These are phyloP conservation scores for Malthinus flaveolus DNA, from an alignment of 2,888 invertebrate genomes.

Conservation along the genomic window DNA sequence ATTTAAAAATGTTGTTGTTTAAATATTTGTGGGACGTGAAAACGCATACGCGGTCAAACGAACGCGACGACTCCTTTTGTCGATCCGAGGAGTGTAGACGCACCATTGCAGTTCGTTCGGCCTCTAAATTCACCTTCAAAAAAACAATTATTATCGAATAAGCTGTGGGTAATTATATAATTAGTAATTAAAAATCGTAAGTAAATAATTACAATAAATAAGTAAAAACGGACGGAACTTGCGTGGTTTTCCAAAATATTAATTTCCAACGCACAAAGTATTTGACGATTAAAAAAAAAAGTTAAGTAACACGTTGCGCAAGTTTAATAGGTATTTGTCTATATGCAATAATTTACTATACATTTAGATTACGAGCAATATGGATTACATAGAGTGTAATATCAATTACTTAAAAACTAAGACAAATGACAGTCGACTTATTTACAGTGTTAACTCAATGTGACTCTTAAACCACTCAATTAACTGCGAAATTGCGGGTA, in stretches of 20 bases:
- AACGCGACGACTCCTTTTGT: too few relatives aligned
- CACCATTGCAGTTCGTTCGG: too few relatives aligned
- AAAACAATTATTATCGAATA: too few relatives aligned
- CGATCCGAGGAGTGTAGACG: too few relatives aligned
- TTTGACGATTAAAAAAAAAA: slow-evolving; percentile 8
- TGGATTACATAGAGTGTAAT: slow-evolving; percentile 50
- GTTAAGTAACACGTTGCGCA: slow-evolving; percentile 30
- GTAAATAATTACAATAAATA: too few relatives aligned
- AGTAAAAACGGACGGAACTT: background rate
- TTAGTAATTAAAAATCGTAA: too few relatives aligned
- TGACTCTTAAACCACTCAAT: slow-evolving; percentile 13
- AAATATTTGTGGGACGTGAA: too few relatives aligned
- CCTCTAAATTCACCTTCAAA: too few relatives aligned
- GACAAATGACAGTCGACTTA: slow-evolving; percentile 55
- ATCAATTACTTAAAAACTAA: slow-evolving; percentile 53
- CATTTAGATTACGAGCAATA: slow-evolving; percentile 56
- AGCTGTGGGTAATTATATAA: too few relatives aligned
- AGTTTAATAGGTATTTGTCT: slow-evolving; percentile 36
- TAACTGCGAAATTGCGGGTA: slow-evolving; percentile 19
- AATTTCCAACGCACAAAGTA: slow-evolving; percentile 19
- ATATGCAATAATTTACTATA: slow-evolving; percentile 56
- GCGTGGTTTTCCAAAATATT: background rate
- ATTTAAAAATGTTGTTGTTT: too few relatives aligned
- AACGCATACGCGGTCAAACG: too few relatives aligned
- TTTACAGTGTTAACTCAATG: slow-evolving; percentile 43